Evolutionary conservation across 2,888 invertebrate species (phyloP).

Genomic region (Agonum fuliginosum): DNA sequence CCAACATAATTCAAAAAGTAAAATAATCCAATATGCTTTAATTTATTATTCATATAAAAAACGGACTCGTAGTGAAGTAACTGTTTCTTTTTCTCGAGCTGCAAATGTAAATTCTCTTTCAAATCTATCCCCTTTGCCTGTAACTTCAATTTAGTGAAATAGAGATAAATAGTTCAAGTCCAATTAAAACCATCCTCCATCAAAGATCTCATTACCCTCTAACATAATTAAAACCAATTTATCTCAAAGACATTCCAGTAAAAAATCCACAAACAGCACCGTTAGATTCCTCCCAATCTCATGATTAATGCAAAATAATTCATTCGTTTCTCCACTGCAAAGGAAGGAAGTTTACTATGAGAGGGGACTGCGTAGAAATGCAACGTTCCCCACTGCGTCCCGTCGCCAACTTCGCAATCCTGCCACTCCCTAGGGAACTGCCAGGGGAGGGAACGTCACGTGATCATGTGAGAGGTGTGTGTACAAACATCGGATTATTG

Average conservation of each 20-base stretch:
- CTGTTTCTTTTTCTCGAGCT: no score
- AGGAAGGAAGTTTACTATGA: background rate
- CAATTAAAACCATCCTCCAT: conserved; percentile 36
- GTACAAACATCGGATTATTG: conserved; percentile 26
- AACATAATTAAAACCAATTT: conserved; percentile 36
- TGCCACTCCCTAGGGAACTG: background rate
- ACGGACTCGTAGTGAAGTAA: no score
- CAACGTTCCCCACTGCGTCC: background rate
- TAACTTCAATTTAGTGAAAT: conserved; percentile 26
- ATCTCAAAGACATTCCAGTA: conserved; percentile 28
- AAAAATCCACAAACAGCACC: conserved; percentile 25
- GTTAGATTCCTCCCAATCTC: conserved; percentile 39
- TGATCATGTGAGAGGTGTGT: conserved; percentile 23
- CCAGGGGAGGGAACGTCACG: conserved; percentile 3
- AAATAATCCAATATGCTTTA: no score
- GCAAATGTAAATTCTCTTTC: no score
- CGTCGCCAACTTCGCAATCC: conserved; percentile 25
- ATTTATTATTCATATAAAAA: no score
- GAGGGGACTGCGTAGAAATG: background rate
- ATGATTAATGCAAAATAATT: conserved; percentile 39
- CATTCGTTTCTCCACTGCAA: conserved; percentile 3
- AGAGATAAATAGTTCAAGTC: conserved; percentile 37
- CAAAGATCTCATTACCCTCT: conserved; percentile 38
- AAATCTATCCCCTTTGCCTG: conserved; percentile 9
- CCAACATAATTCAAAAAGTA: no score